phyloP scores from a whole-genome alignment of 2,888 invertebrate genomes.

The Diarsia rubi region DNA sequence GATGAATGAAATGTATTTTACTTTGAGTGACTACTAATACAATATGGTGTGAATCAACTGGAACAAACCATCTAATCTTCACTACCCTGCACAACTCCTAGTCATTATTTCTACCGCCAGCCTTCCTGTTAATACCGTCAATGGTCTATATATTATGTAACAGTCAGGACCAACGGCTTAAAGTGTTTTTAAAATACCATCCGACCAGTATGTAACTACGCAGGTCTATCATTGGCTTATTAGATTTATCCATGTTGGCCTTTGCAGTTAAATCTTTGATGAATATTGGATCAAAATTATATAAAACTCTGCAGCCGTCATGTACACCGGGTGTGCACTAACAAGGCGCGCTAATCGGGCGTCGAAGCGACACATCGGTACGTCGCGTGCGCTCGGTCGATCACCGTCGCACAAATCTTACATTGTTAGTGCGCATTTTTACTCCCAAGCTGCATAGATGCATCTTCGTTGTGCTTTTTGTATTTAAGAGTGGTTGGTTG shows the following conservation, averaged over 20 bases:
- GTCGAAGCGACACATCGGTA: conserved; percentile 60
- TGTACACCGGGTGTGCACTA: conserved; percentile 57
- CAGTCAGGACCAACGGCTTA: not conserved
- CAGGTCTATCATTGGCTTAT: not conserved
- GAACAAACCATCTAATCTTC: not conserved
- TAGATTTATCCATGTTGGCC: not conserved
- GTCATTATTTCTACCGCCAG: not conserved
- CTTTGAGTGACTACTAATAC: not conserved
- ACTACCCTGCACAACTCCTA: not conserved
- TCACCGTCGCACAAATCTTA: conserved; percentile 68
- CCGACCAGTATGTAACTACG: not conserved
- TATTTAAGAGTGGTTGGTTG: not conserved
- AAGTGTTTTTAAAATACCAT: not conserved
- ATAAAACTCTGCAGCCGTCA: conserved; percentile 42
- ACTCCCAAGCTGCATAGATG: conserved; percentile 50
- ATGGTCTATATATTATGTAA: not conserved
- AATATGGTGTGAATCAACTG: too few relatives aligned
- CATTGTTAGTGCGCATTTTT: conserved; percentile 66
- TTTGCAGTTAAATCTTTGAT: not conserved
- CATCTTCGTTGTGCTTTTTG: conserved; percentile 47
- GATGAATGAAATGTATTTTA: not conserved
- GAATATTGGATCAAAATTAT: conserved; percentile 23
- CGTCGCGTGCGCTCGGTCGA: conserved; percentile 71
- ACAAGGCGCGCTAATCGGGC: conserved; percentile 67
- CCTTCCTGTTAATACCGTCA: not conserved